Base-by-base conservation (phyloP, 2,888 invertebrate genomes). In the Drosophila emarginata region DNA sequence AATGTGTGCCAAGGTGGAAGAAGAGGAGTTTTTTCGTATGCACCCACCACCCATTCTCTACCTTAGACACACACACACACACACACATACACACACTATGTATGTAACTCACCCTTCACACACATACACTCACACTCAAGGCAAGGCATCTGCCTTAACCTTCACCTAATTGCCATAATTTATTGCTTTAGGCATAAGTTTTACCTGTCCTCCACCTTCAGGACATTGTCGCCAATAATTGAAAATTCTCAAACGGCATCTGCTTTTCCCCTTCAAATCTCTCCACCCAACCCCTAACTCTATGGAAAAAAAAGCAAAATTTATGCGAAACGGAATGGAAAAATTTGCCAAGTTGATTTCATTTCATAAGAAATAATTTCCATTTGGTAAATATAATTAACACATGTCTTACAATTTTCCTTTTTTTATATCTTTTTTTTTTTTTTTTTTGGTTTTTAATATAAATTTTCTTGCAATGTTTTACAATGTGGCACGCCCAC, bases 101-200 rank as follows among this genome's bases (percentile, higher is more conserved):
- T 15, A 15, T 9, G 15, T 15, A 15, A 45, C 40, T 15, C 40
- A 15, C 15, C 50, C 62, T 60, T 28, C 64, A 65, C 53, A 57
- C 64, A 54, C 74, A 32, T 36, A 36, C 23, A 66, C 26, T 40
- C 40, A 67, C 26, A 62, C 26, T 14, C 50, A 37, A 14, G 15
- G 18, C 36, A 4, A 0, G 37, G 11, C 58, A 26, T 9, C 32
- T 66, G 64, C 74, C 68, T 74, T 77, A 70, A 72, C 78, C 78
- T 71, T 37, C 15, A 64, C 72, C 77, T 83, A 80, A 88, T 86
- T 84, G 84, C 77, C 88, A 78, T 80, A 86, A 84, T 88, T 88
- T 86, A 84, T 82, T 64, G 76, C 77, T 82, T 74, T 74, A 66
- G 77, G 74, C 86, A 80, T 78, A 78, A 78, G 72, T 72, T 67